phyloP scores from a whole-genome alignment of 2,113 vertebrate genomes.

The Syrmaticus mikado region DNA sequence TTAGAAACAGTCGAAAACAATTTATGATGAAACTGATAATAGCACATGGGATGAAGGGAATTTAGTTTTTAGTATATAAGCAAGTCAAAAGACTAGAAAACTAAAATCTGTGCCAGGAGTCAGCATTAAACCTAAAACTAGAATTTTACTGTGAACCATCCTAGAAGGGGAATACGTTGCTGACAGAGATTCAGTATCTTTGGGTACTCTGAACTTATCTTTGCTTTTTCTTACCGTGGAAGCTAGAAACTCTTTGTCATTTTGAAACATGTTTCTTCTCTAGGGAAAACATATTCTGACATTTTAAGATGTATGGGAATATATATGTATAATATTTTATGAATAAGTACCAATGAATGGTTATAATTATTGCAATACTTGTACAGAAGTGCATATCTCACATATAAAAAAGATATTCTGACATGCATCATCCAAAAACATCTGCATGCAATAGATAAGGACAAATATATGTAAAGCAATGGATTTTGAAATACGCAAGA shows the following conservation, averaged over 20 bases:
- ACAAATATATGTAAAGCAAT: background rate
- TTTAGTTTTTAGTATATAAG: background rate
- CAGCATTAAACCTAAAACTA: background rate
- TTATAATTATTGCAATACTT: background rate
- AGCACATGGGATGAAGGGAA: background rate
- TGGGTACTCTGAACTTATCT: background rate
- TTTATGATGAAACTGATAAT: background rate
- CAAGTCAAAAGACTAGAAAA: background rate
- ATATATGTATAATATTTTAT: background rate
- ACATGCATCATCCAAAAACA: background rate
- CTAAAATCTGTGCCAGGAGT: background rate
- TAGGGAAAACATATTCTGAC: background rate
- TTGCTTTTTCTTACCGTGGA: background rate
- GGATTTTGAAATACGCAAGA: background rate
- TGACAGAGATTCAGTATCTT: background rate
- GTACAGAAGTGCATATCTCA: background rate
- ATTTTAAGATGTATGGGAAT: background rate
- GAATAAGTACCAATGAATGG: background rate
- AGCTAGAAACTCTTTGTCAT: background rate
- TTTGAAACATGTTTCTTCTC: background rate
- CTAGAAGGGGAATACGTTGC: background rate
- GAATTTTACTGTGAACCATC: background rate
- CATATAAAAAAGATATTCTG: background rate
- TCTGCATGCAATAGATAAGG: background rate
- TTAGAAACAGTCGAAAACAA: background rate